Percentiles rank a stretch among this genome's conserved stretches.
Conservation (phyloP, 2,113 vertebrate genomes). For the Thalassarche chlororhynchos region DNA sequence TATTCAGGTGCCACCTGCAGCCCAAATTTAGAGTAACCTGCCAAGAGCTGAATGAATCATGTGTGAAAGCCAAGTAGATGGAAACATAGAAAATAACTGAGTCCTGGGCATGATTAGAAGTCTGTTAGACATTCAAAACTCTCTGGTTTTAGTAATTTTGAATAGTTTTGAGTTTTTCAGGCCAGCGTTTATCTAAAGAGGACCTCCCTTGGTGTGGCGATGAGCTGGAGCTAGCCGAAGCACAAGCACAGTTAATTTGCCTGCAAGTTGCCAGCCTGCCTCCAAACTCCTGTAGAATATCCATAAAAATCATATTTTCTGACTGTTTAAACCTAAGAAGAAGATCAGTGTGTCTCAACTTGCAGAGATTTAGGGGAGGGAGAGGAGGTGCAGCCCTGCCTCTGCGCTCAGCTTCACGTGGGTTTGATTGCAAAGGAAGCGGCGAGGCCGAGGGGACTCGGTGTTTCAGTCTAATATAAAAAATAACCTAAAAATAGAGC, state of each 20-base stretch:
- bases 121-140: background rate
- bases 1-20: background rate
- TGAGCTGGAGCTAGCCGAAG: background rate
- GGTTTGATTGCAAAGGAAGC: background rate
- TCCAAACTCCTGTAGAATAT: background rate
- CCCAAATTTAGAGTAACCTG: background rate
- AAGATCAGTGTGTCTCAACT: background rate
- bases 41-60: background rate
- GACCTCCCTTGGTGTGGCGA: background rate
- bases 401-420: background rate
- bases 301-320: background rate
- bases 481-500: background rate
- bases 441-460: rapidly evolving
- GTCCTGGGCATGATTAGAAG: background rate
- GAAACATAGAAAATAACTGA: background rate
- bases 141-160: background rate
- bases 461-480: background rate
- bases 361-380: background rate
- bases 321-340: background rate
- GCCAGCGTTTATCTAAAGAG: background rate
- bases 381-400: background rate
- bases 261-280: background rate
- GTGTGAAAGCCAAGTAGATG: background rate
- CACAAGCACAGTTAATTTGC: background rate
- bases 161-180: background rate